These are phyloP conservation scores for Amphibalanus amphitrite DNA, from an alignment of 1,140 invertebrate genomes.

Conservation along the genomic window DNA sequence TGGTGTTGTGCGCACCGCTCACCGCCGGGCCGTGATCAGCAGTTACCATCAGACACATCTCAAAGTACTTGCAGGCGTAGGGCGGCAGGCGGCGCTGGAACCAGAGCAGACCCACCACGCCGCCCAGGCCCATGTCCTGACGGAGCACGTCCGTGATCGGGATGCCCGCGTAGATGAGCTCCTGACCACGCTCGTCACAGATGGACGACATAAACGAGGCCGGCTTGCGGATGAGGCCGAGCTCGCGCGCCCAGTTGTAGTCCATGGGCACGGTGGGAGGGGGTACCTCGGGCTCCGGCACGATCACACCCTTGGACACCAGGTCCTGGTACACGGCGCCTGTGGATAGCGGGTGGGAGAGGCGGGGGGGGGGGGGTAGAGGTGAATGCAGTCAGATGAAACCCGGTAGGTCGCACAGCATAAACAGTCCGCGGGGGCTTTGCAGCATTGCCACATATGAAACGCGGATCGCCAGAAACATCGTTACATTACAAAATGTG, in stretches of 20 bases:
- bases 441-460: no score
- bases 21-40: constrained; percentile 99
- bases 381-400: no score
- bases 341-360: neutral
- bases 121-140: constrained; percentile 77
- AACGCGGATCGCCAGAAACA: no score
- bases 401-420: no score
- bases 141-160: constrained; percentile 81
- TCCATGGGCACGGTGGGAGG: constrained; percentile 99
- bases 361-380: neutral
- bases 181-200: constrained; percentile 96
- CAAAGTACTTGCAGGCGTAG: constrained; percentile 93
- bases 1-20: constrained; percentile 97
- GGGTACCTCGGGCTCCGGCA: constrained; percentile 74
- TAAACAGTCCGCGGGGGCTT: no score
- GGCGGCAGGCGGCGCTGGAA: constrained; percentile 89
- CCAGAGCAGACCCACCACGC: constrained; percentile 93
- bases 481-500: no score
- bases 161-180: constrained; percentile 94
- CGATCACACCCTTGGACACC: constrained; percentile 62
- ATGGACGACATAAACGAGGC: constrained; percentile 99
- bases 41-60: constrained; percentile 98
- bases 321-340: constrained; percentile 48
- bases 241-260: constrained; percentile 94
- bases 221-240: constrained; percentile 94